Evolutionary conservation across 2,113 vertebrate genomes (phyloP).

Genomic region (Bubo blakistoni): DNA sequence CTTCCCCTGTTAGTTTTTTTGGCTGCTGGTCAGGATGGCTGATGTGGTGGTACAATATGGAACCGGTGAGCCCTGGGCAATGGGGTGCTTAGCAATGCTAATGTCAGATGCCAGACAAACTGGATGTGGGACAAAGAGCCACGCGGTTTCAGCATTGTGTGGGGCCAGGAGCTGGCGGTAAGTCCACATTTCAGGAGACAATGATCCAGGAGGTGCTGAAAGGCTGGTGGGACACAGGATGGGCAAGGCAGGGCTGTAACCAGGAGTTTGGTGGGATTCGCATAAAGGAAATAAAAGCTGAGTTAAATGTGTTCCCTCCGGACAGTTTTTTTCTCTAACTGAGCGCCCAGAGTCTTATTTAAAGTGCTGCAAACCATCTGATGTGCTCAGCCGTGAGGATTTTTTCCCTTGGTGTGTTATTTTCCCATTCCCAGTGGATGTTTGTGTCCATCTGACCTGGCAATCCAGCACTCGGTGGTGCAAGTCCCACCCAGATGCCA

Average conservation of each 20-base stretch:
- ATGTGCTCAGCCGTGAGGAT: neutral
- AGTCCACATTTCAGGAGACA: neutral
- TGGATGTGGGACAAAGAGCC: slow-evolving; percentile 44
- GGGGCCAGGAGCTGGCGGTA: neutral
- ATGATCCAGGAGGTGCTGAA: neutral
- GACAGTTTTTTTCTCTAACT: neutral
- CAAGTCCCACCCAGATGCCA: rapidly evolving
- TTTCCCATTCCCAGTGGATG: neutral
- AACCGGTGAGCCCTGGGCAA: neutral
- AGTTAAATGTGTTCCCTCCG: neutral
- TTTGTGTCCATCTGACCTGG: neutral
- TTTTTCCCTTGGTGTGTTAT: rapidly evolving
- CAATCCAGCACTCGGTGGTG: neutral
- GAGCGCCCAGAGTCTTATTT: rapidly evolving
- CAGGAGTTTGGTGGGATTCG: neutral
- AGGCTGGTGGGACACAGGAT: neutral
- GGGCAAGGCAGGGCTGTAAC: neutral
- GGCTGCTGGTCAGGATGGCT: neutral
- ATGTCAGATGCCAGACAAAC: slow-evolving; percentile 63
- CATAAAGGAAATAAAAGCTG: neutral
- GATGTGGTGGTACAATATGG: neutral
- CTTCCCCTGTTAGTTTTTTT: neutral
- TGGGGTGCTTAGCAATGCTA: slow-evolving; percentile 25
- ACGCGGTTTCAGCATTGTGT: neutral
- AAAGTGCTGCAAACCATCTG: neutral